Conservation (phyloP, 2,797 vertebrate species). For the Schizopygopsis pylzovi region DNA sequence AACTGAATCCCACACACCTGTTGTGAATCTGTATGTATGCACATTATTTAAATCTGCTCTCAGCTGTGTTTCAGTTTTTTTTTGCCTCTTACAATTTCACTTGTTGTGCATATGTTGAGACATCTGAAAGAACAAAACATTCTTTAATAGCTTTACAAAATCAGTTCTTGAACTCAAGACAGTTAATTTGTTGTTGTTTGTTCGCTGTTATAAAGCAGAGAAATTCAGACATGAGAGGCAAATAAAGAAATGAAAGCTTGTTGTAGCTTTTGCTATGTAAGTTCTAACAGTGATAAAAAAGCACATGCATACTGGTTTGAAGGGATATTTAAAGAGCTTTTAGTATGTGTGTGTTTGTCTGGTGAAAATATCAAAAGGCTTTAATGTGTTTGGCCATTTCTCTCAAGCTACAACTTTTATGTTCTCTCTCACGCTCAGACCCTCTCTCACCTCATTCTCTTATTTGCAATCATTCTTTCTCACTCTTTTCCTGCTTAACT, state of each 20-base stretch:
- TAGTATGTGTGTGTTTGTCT: slow-evolving; percentile 31
- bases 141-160: background rate
- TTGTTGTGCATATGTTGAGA: background rate
- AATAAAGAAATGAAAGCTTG: slow-evolving; percentile 19
- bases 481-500: background rate
- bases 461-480: background rate
- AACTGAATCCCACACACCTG: background rate
- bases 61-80: background rate
- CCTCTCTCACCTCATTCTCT: background rate
- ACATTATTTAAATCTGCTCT: background rate
- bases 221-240: slow-evolving; percentile 2
- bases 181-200: slow-evolving; percentile 12
- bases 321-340: slow-evolving; percentile 32
- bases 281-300: background rate
- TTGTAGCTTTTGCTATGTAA: slow-evolving; percentile 18
- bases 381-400: slow-evolving; percentile 23
- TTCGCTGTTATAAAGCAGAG: slow-evolving; percentile 5
- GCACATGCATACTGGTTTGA: too few species aligned
- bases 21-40: background rate
- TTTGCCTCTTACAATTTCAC: background rate
- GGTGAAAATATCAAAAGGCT: slow-evolving; percentile 22
- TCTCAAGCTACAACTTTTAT: slow-evolving; percentile 37
- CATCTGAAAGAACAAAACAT: background rate
- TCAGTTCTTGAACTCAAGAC: background rate
- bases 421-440: background rate